phyloP scores from a whole-genome alignment of 2,113 vertebrate species.

The Alethe castanea region DNA sequence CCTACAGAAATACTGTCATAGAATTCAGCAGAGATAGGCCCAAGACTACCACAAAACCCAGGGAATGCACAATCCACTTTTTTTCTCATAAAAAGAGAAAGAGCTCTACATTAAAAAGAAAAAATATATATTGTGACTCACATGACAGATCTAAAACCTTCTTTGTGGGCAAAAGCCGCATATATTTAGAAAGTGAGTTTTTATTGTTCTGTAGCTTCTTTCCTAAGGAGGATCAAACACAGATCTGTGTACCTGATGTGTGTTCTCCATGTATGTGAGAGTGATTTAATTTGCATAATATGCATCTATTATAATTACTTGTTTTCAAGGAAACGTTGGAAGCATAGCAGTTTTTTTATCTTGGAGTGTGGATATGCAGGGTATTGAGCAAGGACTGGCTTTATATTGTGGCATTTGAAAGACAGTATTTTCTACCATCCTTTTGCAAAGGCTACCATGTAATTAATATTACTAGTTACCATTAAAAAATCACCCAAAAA shows the following conservation, averaged over 20 bases:
- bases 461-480: background rate
- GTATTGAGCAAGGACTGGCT: background rate
- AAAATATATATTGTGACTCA: background rate
- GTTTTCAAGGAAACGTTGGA: background rate
- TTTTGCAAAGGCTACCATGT: background rate
- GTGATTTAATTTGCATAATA: background rate
- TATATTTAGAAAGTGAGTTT: background rate
- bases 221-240: background rate
- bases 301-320: background rate
- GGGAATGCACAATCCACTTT: accelerated
- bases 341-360: background rate
- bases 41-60: background rate
- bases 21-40: background rate
- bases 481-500: background rate
- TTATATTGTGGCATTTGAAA: background rate
- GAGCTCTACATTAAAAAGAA: background rate
- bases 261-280: background rate
- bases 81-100: background rate
- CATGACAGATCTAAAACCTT: background rate
- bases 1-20: background rate
- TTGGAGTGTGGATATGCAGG: background rate
- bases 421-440: background rate
- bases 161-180: background rate
- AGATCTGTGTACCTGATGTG: background rate
- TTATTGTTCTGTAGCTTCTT: background rate